phyloP scores from a whole-genome alignment of 2,888 invertebrate genomes.

The Conomelus anceps region DNA sequence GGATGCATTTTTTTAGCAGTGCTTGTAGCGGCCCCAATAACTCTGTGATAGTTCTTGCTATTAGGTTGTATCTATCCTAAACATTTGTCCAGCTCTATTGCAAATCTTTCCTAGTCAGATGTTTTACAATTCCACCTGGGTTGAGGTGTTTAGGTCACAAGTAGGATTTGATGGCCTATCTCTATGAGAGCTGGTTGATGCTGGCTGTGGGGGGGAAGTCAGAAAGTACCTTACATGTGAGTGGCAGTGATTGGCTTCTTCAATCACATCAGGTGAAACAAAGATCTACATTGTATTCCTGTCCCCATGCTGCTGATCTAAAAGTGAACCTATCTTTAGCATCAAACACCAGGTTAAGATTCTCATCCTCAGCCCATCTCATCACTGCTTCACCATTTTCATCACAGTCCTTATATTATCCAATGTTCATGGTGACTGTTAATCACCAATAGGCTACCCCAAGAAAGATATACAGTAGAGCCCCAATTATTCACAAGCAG shows the following conservation, averaged over 20 bases:
- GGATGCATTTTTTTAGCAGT: slow-evolving; percentile 14
- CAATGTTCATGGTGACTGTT: neutral
- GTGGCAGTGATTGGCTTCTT: neutral
- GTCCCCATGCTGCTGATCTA: no score
- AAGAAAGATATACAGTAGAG: no score
- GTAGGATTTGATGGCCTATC: neutral
- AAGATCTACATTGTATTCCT: no score
- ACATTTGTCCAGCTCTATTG: neutral
- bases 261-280: neutral
- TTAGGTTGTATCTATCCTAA: neutral
- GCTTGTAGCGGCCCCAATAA: neutral
- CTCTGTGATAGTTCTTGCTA: slow-evolving; percentile 1
- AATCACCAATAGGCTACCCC: no score
- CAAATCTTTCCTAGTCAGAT: neutral
- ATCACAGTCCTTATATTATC: neutral
- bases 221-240: no score
- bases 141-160: neutral
- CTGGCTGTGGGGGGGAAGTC: neutral
- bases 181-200: no score
- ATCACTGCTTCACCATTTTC: neutral
- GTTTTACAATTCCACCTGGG: neutral
- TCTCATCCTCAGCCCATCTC: neutral
- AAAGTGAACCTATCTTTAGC: neutral
- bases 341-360: neutral
- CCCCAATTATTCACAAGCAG: no score